Evolutionary conservation across 1,140 invertebrate genomes (phyloP), one percentile per base, ranked within the genome.

Genomic region (Paraescarpia echinospica): DNA sequence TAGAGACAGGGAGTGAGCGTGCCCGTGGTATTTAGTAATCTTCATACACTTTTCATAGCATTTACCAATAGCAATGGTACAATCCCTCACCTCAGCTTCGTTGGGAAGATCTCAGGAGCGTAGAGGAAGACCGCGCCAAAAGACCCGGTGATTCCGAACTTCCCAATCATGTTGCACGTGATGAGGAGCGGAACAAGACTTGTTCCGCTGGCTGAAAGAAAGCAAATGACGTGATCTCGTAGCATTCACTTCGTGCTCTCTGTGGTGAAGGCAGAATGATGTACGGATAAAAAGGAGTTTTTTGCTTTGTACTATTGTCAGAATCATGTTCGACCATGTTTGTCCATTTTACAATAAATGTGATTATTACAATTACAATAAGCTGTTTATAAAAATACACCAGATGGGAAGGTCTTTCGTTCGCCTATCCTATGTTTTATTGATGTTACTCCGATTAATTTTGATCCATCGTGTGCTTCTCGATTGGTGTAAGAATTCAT

Each of bases 91-190:
- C 95, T 95, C 91, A 96, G 91, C 51, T 93, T 93, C 18, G 95
- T 96, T 48, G 95, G 95, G 91, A 95, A 96, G 27, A 96, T 95
- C 92, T 96, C 95, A 5, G 95, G 93, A 34, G 94, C 94, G 92
- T 94, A 95, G 22, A 96, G 94, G 89, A 95, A 96, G 12, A 95
- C 92, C 27, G 94, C 94, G 6, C 94, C 94, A 89, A 95, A 98
- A 12, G 98, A 97, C 0, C 97, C 97, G 0, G 98, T 98, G 92
- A 98, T 98, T 31, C 97, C 97, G 94, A 98, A 96, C 96, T 98
- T 98, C 14, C 97, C 98, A 89, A 98, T 95, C 97, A 98, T 98
- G 12, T 98, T 97, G 89, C 97, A 96, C 12, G 97, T 96, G 6
- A 98, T 97, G 0, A 97, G 95, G n/a, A 98, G 93, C 96, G 97